Base-by-base conservation (phyloP, 2,797 vertebrate genomes). In the Myoxocephalus aenaeus region DNA sequence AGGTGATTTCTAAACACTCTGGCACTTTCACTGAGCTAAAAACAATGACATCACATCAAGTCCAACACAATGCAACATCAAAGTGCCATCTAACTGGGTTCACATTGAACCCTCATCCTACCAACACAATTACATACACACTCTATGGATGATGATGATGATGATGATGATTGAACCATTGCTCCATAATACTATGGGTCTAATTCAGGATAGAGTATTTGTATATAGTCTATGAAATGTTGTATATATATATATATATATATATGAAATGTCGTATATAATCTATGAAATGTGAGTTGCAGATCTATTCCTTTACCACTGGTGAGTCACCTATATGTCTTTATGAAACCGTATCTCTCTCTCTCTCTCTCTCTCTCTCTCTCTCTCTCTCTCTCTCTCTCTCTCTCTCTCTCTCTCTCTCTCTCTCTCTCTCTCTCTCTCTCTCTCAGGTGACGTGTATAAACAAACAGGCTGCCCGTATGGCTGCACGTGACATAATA, bases 401-500 rank as follows among this genome's bases (percentile, higher is more conserved):
- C n/a, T n/a, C 50, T 18, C 44, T 6, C 44, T 17, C 15, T 13
- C 42, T 17, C 15, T 46, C 44, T 18, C 44, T 7, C 44, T 17
- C 44, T 17, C 44, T 17, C 44, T 46, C 15, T 6, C 46, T 48
- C 17, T 48, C 46, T 20, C 46, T 48, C 7, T 48, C 46, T 48
- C 46, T 48, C 2, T 48, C n/a, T n/a, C 50, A 51, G 51, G 51
- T 54, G 51, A 25, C 22, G 4, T 25, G 48, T 48, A 57, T 74
- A 73, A 76, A 72, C 79, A 70, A 56, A 79, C 44, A 32, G 3
- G 69, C 70, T 27, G 83, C 80, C 79, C 83, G 77, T 75, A 53
- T 14, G 77, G 36, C 75, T 71, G 79, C 83, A 89, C 84, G 83
- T 90, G 87, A 86, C 85, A 81, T 76, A 13, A 15, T 38, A 57